Evolutionary conservation across 2,888 invertebrate species (phyloP).

Genomic region (Ornithoptera alexandrae): DNA sequence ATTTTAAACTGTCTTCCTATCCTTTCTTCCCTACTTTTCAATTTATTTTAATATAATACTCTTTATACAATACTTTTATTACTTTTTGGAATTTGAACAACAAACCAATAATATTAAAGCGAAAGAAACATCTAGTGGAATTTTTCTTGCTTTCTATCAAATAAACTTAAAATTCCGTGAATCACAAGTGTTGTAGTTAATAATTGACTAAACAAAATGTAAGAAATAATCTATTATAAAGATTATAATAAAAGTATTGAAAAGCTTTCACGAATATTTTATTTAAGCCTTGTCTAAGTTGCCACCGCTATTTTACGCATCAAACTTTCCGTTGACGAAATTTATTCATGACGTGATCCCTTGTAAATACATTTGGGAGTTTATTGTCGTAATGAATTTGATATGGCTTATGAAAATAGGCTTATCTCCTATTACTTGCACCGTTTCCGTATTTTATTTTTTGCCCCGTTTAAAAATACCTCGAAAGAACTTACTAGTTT

Average conservation of each 20-base stretch:
- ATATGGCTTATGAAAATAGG: constrained; percentile 71
- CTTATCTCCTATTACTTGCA: constrained; percentile 51
- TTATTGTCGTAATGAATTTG: constrained; percentile 79
- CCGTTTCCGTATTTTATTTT: constrained; percentile 37
- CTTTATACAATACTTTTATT: too few species aligned
- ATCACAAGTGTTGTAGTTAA: too few species aligned
- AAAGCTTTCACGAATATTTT: constrained; percentile 28
- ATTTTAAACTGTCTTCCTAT: too few species aligned
- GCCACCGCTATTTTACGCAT: constrained; percentile 69
- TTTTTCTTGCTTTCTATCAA: too few species aligned
- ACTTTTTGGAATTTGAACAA: too few species aligned
- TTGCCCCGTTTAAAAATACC: constrained; percentile 6
- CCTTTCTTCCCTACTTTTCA: too few species aligned
- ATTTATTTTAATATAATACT: too few species aligned
- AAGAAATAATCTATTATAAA: background rate
- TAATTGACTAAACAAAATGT: too few species aligned
- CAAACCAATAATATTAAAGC: too few species aligned
- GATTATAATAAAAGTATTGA: constrained; percentile 8
- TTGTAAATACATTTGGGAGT: constrained; percentile 78
- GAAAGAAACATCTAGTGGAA: too few species aligned
- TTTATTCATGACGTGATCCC: constrained; percentile 79
- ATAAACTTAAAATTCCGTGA: too few species aligned
- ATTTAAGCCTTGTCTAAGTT: constrained; percentile 64
- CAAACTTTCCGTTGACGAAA: constrained; percentile 73
- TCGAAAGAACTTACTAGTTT: background rate